These are phyloP conservation scores for Synergus umbraculus DNA, from an alignment of 2,888 invertebrate genomes.

Conservation along the genomic window DNA sequence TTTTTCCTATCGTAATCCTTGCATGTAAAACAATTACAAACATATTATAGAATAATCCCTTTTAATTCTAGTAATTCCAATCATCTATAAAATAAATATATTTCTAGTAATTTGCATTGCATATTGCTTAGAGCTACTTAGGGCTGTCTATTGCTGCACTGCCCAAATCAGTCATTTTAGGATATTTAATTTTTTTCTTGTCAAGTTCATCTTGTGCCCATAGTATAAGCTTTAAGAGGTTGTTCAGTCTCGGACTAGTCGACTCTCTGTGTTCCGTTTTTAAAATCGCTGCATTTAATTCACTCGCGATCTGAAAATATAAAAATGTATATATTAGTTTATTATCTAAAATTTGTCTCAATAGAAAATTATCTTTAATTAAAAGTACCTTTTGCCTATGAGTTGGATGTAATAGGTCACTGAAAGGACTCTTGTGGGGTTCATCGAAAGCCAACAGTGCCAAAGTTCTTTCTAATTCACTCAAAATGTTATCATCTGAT, in stretches of 20 bases:
- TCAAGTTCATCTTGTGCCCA: slow-evolving; percentile 98
- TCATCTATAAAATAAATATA: slow-evolving; percentile 34
- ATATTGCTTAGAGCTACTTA: slow-evolving; percentile 77
- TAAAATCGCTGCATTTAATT: slow-evolving; percentile 97
- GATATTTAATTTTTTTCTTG: slow-evolving; percentile 95
- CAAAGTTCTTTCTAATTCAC: slow-evolving; percentile 94
- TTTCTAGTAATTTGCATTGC: slow-evolving; percentile 21
- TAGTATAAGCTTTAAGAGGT: slow-evolving; percentile 92
- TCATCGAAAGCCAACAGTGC: slow-evolving; percentile 98
- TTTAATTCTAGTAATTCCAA: slow-evolving; percentile 10
- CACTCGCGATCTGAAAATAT: slow-evolving; percentile 91
- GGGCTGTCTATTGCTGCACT: slow-evolving; percentile 89
- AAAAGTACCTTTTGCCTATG: slow-evolving; percentile 91
- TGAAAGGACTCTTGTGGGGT: slow-evolving; percentile 95
- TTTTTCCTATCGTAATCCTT: background rate
- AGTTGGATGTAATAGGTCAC: slow-evolving; percentile 93
- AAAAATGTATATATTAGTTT: background rate
- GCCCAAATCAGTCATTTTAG: slow-evolving; percentile 95
- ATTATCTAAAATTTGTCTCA: background rate
- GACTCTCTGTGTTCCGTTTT: slow-evolving; percentile 95
- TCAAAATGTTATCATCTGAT: slow-evolving; percentile 83
- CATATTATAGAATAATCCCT: slow-evolving; percentile 16
- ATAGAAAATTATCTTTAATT: background rate
- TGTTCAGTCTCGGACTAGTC: slow-evolving; percentile 94
- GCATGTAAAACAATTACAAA: slow-evolving; percentile 32